These are phyloP conservation scores for Operophtera brumata DNA, from an alignment of 2,888 invertebrate species.

Conservation along the genomic window DNA sequence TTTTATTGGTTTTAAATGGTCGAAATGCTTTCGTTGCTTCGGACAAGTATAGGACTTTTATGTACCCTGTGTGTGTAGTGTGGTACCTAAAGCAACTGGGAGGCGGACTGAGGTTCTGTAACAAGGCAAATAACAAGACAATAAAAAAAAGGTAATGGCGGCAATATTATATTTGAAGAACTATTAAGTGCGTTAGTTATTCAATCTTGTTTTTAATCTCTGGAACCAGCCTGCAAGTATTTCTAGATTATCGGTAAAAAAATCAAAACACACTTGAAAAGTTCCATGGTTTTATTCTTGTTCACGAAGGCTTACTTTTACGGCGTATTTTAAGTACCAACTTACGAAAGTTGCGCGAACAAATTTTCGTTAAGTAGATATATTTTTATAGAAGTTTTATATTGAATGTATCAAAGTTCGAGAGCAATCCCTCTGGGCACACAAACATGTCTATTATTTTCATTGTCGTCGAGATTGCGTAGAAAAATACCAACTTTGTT, in stretches of 20 bases:
- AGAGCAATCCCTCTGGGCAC: constrained; percentile 48
- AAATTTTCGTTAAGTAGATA: constrained; percentile 29
- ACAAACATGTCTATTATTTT: constrained; percentile 61
- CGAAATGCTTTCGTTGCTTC: no score
- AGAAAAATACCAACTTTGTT: constrained; percentile 56
- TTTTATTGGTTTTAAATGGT: no score
- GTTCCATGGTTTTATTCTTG: constrained; percentile 15
- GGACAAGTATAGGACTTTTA: no score
- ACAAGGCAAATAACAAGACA: no score
- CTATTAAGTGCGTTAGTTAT: no score
- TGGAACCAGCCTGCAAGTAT: no score
- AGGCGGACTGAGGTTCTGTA: no score
- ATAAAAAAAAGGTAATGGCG: no score
- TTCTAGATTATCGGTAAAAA: neutral
- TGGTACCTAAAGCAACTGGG: no score
- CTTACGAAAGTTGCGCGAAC: constrained; percentile 26
- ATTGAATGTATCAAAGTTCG: constrained; percentile 47
- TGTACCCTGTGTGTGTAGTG: no score
- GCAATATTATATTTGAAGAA: no score
- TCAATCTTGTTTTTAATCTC: no score
- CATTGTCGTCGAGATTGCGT: constrained; percentile 41
- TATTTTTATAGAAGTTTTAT: constrained; percentile 47
- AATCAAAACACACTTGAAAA: constrained; percentile 4
- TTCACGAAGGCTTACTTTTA: constrained; percentile 23
- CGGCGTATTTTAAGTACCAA: constrained; percentile 21